Evolutionary conservation across 2,797 vertebrate genomes (phyloP), one percentile per base, ranked within the genome.

Genomic region (Muraenolepis orangiensis): DNA sequence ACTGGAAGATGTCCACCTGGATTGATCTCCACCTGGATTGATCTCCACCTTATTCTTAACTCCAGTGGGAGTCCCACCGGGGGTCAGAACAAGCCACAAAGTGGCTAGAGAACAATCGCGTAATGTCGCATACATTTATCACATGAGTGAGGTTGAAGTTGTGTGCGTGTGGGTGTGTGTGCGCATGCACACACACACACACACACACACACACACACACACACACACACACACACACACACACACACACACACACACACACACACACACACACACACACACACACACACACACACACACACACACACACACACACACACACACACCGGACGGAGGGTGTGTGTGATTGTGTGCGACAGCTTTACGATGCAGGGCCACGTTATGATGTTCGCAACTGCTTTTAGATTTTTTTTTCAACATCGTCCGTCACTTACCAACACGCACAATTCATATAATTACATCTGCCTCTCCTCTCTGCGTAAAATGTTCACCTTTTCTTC

Each of bases 391-490:
- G 83, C 69, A 68, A 76, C n/a, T 80, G 80, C 34, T 78, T 89
- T n/a, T n/a, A n/a, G n/a, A n/a, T n/a, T n/a, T n/a, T n/a, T n/a
- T 87, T 87, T 30, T 14, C 79, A n/a, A n/a, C n/a, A 85, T 90
- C 85, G 80, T 81, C 80, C 81, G 82, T 91, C 84, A 85, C 83
- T 86, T 82, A 79, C 80, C 82, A 80, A 83, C 84, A 87, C 76
- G 80, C 76, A 80, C 88, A 85, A 87, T 86, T 76, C 77, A 83
- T 66, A 23, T 81, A 81, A 82, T 87, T 85, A 79, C 72, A 82
- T 81, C 73, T 83, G 78, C 81, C 83, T 82, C 83, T 80, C 76
- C 78, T 82, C 87, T 87, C 84, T 77, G 76, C 88, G 82, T 90
- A 88, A 91, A 92, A 86, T 89, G 80, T 81, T 28, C 51, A 57